phyloP scores from a whole-genome alignment of 2,113 vertebrate species.

The Gila orcuttii region DNA sequence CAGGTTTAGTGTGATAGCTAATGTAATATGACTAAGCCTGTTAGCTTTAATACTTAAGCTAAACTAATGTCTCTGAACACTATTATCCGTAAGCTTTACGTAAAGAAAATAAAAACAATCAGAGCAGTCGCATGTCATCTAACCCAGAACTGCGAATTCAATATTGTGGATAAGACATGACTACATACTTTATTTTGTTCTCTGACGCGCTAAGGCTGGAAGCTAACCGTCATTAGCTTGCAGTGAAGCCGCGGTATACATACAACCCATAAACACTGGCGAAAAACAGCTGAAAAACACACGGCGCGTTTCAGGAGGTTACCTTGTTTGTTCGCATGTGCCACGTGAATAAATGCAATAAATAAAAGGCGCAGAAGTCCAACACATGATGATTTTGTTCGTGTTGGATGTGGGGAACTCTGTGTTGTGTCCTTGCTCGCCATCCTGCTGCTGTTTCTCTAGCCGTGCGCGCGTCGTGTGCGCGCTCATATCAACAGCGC shows the following conservation, averaged over 20 bases:
- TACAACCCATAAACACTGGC: background rate
- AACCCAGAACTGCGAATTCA: background rate
- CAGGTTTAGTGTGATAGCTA: background rate
- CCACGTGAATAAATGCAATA: conserved; percentile 79
- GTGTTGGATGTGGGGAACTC: conserved; percentile 57
- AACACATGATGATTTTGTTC: conserved; percentile 65
- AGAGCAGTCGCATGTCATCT: background rate
- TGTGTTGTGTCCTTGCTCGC: conserved; percentile 65
- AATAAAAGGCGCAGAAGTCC: conserved; percentile 78
- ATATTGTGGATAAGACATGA: background rate
- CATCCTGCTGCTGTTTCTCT: conserved; percentile 69
- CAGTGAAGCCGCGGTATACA: conserved; percentile 27
- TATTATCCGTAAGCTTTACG: background rate
- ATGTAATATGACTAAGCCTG: conserved; percentile 42
- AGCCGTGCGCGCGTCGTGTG: conserved; percentile 25
- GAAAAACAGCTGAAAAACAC: background rate
- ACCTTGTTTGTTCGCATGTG: conserved; percentile 81
- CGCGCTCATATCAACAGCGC: conserved; percentile 57
- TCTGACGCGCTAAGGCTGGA: conserved; percentile 5
- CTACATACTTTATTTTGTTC: background rate
- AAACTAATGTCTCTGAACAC: background rate
- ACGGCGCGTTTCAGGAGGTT: conserved; percentile 1
- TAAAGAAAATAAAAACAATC: background rate
- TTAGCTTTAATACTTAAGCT: conserved; percentile 30
- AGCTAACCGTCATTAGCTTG: conserved; percentile 38